phyloP scores from a whole-genome alignment of 2,113 vertebrate genomes.

The zebrafish (Danio rerio) region GRCz12tu NC_133193.1:18217501-18218000 shows the following conservation, averaged over 20 bases:
- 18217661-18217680: slow-evolving; percentile 4
- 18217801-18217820: too few species aligned
- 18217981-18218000: too few species aligned
- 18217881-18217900: background rate
- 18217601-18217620: slow-evolving; percentile 25
- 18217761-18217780: too few species aligned
- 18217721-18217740: too few species aligned
- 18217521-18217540: background rate
- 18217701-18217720: background rate
- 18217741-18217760: too few species aligned
- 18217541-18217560: slow-evolving; percentile 12
- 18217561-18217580: slow-evolving; percentile 29
- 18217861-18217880: background rate
- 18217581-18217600: slow-evolving; percentile 43
- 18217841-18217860: background rate
- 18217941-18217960: too few species aligned
- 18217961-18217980: too few species aligned
- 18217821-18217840: too few species aligned
- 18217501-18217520: background rate
- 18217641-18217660: slow-evolving; percentile 1
- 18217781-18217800: too few species aligned
- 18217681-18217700: background rate
- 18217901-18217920: too few species aligned
- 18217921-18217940: too few species aligned
- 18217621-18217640: slow-evolving; percentile 20